phyloP scores from a whole-genome alignment of 2,113 vertebrate genomes.

The Perca flavescens region DNA sequence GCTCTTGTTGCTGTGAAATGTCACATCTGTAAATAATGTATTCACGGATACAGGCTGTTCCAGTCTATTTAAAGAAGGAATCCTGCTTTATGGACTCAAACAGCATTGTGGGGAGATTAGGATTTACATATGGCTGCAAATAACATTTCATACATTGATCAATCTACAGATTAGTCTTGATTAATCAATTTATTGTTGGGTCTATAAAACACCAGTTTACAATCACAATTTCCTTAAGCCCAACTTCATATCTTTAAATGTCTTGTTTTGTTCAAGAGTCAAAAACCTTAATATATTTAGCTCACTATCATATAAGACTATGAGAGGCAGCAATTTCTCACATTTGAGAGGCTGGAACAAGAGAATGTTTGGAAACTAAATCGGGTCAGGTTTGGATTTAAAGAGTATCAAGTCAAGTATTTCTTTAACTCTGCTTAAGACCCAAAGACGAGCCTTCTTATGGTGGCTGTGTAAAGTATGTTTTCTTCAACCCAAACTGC shows the following conservation, averaged over 20 bases:
- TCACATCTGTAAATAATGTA: neutral
- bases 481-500: neutral
- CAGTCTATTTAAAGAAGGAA: neutral
- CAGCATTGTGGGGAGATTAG: neutral
- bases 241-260: neutral
- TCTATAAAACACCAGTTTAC: neutral
- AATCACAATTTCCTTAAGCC: neutral
- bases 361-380: neutral
- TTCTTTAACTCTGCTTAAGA: constrained; percentile 2
- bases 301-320: neutral
- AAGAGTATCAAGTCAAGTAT: neutral
- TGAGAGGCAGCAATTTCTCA: neutral
- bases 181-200: neutral
- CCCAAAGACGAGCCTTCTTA: neutral
- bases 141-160: neutral
- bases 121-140: neutral
- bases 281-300: neutral
- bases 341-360: neutral
- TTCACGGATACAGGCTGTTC: neutral
- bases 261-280: neutral
- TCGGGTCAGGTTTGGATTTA: neutral
- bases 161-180: neutral
- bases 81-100: neutral
- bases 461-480: neutral
- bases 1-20: neutral